Evolutionary conservation across 1,140 invertebrate genomes (phyloP).

Genomic region (Gonioctena quinquepunctata): DNA sequence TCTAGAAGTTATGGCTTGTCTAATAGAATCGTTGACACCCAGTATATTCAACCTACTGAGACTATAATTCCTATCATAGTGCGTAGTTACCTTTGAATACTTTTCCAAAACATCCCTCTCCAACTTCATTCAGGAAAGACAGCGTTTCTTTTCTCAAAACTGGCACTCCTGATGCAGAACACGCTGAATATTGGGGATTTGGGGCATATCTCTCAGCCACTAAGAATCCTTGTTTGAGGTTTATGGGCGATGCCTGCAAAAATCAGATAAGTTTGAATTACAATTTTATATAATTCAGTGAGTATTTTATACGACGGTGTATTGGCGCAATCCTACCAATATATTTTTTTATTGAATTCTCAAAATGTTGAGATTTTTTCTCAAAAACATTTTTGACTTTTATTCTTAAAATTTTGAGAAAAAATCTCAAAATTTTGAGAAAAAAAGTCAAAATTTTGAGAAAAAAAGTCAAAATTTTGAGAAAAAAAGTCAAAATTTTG

Average conservation of each 20-base stretch:
- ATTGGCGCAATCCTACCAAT: not conserved
- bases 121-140: slow-evolving; percentile 76
- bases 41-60: no score
- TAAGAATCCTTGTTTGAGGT: slow-evolving; percentile 64
- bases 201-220: slow-evolving; percentile 74
- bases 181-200: slow-evolving; percentile 76
- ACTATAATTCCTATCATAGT: no score
- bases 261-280: not conserved
- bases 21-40: no score
- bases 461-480: no score
- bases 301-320: not conserved
- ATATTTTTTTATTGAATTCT: no score
- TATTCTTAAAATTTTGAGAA: not conserved
- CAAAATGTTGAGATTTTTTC: no score
- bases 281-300: not conserved
- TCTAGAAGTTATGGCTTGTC: no score
- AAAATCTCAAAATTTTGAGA: no score
- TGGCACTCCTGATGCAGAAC: slow-evolving; percentile 62
- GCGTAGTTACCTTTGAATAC: slow-evolving; percentile 77
- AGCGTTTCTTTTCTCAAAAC: slow-evolving; percentile 67
- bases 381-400: not conserved
- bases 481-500: no score
- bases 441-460: no score
- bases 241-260: slow-evolving; percentile 57
- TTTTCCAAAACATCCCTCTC: slow-evolving; percentile 91